Base-by-base conservation (phyloP, 2,888 invertebrate species). In the Sphaerophoria rueppellii region DNA sequence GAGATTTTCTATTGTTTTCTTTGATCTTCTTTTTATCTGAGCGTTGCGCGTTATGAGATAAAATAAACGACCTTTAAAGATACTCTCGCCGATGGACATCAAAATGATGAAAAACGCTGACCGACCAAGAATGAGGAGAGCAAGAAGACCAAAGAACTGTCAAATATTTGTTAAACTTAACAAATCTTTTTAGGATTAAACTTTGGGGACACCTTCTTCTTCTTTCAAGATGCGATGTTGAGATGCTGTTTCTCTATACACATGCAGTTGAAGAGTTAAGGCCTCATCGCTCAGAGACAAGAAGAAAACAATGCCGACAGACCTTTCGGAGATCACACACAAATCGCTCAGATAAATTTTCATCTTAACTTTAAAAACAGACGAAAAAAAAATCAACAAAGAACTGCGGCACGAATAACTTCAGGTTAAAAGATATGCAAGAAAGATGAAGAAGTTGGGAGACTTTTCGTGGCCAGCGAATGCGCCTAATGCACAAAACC, bases 81-180 rank as follows among this genome's bases (percentile, higher is more conserved):
- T 57, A 81, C 85, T 69, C 85, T 76, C 81, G 81, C 85, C 55
- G 58, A 57, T 61, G 34, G 34, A 34, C 54, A 16, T 6, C n/a
- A 6, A 46, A 34, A 55, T 34, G 7, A 11, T 34, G 4, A 4
- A 34, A 32, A 32, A 5, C n/a, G 32, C 7, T 4, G 40, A 57
- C 9, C 0, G 16, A 70, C 32, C 35, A 16, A 43, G 9, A 46
- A 79, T 55, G 67, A 50, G 50, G 4, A 11, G 43, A 82, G 54
- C 12, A 67, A 46, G 6, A 63, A 70, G 81, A 48, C 67, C 76
- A 81, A 80, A 85, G 81, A 85, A 85, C 76, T 81, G 85, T 85
- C 85, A 85, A 85, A 85, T 85, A 85, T 85, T 85, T 85, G 85
- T 85, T 81, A 73, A 85, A 85, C 85, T 85, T 85, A 85, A 85